Evolutionary conservation across 2,797 vertebrate species (phyloP).

Genomic region (Gymnopithys bicolor): DNA sequence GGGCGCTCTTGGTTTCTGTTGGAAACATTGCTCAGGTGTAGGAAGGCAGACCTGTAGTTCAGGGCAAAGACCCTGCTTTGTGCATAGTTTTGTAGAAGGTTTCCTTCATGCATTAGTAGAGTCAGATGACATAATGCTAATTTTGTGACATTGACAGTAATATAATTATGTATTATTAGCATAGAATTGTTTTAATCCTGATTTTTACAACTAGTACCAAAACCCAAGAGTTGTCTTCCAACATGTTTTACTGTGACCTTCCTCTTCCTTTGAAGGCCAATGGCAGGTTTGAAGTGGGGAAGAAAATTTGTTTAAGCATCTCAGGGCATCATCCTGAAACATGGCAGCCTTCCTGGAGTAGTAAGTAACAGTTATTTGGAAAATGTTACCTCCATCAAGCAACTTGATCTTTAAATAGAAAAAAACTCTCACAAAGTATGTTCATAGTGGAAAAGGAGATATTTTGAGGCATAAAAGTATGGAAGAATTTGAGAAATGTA

Average conservation of each 20-base stretch:
- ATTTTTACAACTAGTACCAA: background rate
- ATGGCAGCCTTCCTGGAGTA: constrained; percentile 99
- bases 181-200: background rate
- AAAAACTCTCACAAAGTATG: background rate
- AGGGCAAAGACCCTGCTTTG: background rate
- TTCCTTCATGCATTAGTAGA: background rate
- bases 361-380: constrained; percentile 81
- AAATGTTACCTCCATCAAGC: background rate
- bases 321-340: constrained; percentile 99
- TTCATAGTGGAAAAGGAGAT: background rate
- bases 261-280: constrained; percentile 83
- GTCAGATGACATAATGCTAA: background rate
- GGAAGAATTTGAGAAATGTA: background rate
- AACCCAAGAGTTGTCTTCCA: background rate
- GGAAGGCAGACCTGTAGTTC: background rate
- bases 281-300: constrained; percentile 97
- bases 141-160: background rate
- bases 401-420: background rate
- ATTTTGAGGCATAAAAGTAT: background rate
- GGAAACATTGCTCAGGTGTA: background rate
- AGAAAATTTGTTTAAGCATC: constrained; percentile 99
- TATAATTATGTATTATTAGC: background rate
- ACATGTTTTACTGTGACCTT: background rate
- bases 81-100: background rate
- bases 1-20: background rate